Evolutionary conservation across 2,797 vertebrate genomes (phyloP).

Genomic region (Falco concolor): DNA sequence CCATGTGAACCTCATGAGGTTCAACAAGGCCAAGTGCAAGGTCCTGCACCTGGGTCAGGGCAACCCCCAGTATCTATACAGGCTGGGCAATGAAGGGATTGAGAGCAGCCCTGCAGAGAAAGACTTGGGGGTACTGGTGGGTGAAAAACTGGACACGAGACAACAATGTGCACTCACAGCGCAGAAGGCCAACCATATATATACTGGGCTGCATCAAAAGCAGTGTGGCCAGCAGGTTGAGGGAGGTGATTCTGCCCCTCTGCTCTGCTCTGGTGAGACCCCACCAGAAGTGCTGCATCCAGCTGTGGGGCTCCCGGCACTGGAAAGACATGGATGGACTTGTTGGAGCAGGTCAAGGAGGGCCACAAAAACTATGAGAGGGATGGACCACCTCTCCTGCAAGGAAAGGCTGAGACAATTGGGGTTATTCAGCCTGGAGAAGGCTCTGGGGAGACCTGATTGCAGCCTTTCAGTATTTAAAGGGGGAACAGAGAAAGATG

Average conservation of each 20-base stretch:
- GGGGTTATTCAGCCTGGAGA: not conserved
- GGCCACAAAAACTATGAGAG: not conserved
- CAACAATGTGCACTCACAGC: not conserved
- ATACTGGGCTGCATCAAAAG: not conserved
- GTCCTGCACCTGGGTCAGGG: not conserved
- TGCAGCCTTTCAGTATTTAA: not conserved
- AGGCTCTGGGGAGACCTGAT: not conserved
- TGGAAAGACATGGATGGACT: accelerated
- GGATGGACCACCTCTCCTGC: not conserved
- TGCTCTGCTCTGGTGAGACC: not conserved
- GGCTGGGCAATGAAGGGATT: not conserved
- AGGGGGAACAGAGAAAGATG: not conserved
- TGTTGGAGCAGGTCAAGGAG: not conserved
- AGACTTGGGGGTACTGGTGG: not conserved
- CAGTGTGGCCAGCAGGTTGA: not conserved
- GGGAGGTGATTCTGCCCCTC: not conserved
- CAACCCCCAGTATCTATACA: not conserved
- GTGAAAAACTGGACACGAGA: not conserved
- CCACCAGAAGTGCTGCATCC: not conserved
- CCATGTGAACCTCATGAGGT: not conserved
- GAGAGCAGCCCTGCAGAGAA: not conserved
- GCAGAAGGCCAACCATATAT: not conserved
- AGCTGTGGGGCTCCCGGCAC: not conserved
- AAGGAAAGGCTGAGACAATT: not conserved
- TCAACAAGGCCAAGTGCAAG: not conserved